phyloP scores from a whole-genome alignment of 2,797 vertebrate genomes.

The Stomatorhinus walkeri region DNA sequence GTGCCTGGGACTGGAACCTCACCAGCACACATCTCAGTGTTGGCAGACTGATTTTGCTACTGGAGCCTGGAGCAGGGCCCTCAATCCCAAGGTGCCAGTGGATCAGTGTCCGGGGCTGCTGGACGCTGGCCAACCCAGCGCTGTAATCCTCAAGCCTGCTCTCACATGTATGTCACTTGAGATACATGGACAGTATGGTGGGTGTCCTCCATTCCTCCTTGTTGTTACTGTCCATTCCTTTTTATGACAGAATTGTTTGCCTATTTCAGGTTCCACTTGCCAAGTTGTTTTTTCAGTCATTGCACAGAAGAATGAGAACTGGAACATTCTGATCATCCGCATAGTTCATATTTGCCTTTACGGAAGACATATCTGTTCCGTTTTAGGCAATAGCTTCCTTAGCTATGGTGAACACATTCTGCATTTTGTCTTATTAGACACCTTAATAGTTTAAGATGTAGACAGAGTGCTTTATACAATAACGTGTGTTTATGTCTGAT shows the following conservation, averaged over 20 bases:
- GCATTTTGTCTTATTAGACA: not conserved
- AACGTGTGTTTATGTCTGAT: not conserved
- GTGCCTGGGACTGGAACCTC: not conserved
- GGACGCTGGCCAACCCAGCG: not conserved
- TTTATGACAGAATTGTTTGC: not conserved
- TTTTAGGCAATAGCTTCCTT: not conserved
- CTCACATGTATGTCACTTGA: not conserved
- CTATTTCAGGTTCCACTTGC: not conserved
- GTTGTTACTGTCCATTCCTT: not conserved
- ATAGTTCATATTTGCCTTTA: not conserved
- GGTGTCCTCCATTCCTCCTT: not conserved
- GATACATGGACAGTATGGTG: not conserved
- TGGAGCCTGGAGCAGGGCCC: not conserved
- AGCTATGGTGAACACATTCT: not conserved
- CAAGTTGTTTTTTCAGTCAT: not conserved
- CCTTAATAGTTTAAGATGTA: not conserved
- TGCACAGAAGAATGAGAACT: conserved; percentile 10
- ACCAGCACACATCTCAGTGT: not conserved
- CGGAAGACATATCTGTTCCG: conserved; percentile 34
- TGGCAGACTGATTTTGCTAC: not conserved
- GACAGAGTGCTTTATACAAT: not conserved
- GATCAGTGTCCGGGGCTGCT: not conserved
- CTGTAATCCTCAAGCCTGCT: not conserved
- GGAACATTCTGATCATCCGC: not conserved
- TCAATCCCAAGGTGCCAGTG: not conserved